Conservation (phyloP, 64 coral and sea anemone species). For the Stichodactyla mertensii region DNA sequence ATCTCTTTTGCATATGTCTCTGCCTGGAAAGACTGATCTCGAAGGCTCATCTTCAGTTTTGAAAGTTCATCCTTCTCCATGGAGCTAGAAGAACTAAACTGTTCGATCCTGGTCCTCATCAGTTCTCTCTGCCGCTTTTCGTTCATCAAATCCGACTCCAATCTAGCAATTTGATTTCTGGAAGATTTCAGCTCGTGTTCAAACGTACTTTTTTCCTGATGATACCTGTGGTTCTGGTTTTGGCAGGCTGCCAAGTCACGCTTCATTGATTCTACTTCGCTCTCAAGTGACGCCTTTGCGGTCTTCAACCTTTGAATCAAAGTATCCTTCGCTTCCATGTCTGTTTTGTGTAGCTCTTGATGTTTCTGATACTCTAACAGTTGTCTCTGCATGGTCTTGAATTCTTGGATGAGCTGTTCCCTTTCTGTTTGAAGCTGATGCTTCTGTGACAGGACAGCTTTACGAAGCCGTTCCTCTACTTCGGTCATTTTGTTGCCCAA, state of each 20-base stretch:
- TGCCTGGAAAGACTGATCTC: conserved; percentile 51
- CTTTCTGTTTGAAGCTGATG: conserved; percentile 72
- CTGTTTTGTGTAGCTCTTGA: conserved; percentile 75
- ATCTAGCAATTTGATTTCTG: conserved; percentile 65
- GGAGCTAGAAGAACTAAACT: conserved; percentile 49
- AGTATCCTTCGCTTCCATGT: conserved; percentile 73
- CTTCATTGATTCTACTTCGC: conserved; percentile 72
- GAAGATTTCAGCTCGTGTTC: conserved; percentile 55
- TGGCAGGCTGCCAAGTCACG: conserved; percentile 55
- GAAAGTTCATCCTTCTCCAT: conserved; percentile 69
- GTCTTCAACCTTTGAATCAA: conserved; percentile 78
- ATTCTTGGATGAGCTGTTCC: conserved; percentile 82
- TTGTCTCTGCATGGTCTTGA: conserved; percentile 81
- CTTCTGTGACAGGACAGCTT: conserved; percentile 84
- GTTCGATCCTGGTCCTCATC: conserved; percentile 38
- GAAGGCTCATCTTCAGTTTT: conserved; percentile 65
- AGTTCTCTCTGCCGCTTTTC: conserved; percentile 59
- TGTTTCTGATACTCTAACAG: conserved; percentile 71
- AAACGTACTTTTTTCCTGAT: conserved; percentile 59
- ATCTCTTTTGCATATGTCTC: conserved; percentile 57
- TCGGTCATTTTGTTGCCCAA: conserved; percentile 81
- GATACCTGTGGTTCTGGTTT: conserved; percentile 57
- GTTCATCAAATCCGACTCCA: conserved; percentile 78
- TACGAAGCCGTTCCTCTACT: conserved; percentile 74
- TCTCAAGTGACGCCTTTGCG: conserved; percentile 70